phyloP scores from a whole-genome alignment of 2,797 vertebrate genomes.

The Megaceryle alcyon region DNA sequence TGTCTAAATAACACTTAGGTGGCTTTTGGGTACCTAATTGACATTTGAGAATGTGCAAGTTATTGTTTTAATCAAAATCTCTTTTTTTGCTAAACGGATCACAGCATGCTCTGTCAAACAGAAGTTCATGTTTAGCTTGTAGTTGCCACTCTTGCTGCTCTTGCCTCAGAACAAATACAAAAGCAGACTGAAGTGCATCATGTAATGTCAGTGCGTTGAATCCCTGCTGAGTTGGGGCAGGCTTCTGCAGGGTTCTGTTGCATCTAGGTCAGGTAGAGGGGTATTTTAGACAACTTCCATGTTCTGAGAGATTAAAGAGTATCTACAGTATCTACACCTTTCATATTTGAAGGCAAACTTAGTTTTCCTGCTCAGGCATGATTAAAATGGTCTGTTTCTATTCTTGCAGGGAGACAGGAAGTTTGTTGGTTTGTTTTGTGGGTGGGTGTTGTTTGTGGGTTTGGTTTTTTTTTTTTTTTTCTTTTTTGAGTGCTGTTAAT shows the following conservation, averaged over 20 bases:
- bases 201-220: background rate
- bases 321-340: background rate
- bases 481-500: background rate
- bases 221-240: conserved; percentile 51
- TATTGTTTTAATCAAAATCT: background rate
- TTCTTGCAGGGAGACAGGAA: background rate
- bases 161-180: background rate
- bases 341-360: background rate
- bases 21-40: background rate
- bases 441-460: too few species aligned
- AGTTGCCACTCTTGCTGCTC: background rate
- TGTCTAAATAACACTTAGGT: background rate
- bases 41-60: background rate
- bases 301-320: background rate
- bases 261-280: conserved; percentile 58
- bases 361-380: background rate
- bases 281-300: conserved; percentile 47
- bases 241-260: background rate
- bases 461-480: background rate
- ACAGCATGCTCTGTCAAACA: background rate
- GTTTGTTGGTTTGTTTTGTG: too few species aligned
- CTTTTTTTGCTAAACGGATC: background rate
- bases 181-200: background rate
- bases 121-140: background rate
- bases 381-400: background rate